Base-by-base conservation (phyloP, 2,797 vertebrate species). In the Pipistrellus nathusii region DNA sequence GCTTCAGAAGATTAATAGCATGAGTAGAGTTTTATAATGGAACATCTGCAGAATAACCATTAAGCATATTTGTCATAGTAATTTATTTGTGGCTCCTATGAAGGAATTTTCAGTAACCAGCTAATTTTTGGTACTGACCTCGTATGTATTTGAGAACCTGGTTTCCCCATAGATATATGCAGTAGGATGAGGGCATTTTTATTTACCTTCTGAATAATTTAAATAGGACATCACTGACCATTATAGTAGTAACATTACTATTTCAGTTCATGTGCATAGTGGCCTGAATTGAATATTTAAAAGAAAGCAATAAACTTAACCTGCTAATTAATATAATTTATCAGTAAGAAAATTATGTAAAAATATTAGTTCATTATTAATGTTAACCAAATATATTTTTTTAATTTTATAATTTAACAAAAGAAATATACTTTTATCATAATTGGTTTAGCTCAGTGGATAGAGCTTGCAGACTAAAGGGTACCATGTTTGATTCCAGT, bases 51-150 rank as follows among this genome's bases (percentile, higher is more conserved):
- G 94, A 96, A 97, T 94, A 95, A 80, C 94, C 94, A 89, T 95
- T 98, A 97, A 94, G 91, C 25, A 59, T 90, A 97, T 97, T 97
- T 97, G 89, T 97, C 97, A 94, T 88, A 72, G 20, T 95, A 95
- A 97, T 97, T 96, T 95, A 93, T 96, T 96, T 96, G 84, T 69
- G 69, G 15, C 13, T 93, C 44, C 46, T 96, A 23, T 80, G 90
- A 78, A 8, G 2, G 62, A 95, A 72, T 93, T 88, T 86, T 97
- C 38, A 73, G 46, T 85, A 96, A 83, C 66, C 41, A 90, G 68
- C 44, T 96, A 94, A 87, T 83, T 64, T 38, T 90, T 94, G 77
- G 35, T 83, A 93, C 18, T 87, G 30, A 77, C 64, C 55, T 75
- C 92, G 73, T 75, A 90, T 38, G 2, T 66, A 78, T 92, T 66